Percentiles rank a stretch among this genome's conserved stretches.
phyloP scores from a whole-genome alignment of 1,140 invertebrate genomes.

The Atta cephalotes region DNA sequence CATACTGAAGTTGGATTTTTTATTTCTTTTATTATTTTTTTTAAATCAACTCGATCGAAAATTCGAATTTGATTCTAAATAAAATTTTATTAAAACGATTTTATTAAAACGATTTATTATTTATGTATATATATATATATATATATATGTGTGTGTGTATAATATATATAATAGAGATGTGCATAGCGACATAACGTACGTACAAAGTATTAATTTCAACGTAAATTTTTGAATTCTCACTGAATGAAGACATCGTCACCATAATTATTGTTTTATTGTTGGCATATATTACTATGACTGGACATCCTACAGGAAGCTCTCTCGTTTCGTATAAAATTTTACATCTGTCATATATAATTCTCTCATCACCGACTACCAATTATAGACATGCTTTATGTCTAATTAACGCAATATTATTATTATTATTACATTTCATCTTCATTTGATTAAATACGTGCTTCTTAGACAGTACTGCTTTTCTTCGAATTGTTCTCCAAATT shows the following conservation, averaged over 20 bases:
- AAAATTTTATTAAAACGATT: too few species aligned
- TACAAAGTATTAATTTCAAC: conserved; percentile 56
- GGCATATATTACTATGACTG: conserved; percentile 70
- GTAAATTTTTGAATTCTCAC: conserved; percentile 22
- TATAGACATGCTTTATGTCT: not conserved
- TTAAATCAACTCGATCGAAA: not conserved
- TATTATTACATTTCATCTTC: conserved; percentile 13
- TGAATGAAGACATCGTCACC: conserved; percentile 9
- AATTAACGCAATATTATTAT: conserved; percentile 12
- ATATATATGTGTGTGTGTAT: too few species aligned
- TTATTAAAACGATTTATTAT: too few species aligned
- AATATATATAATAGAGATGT: conserved; percentile 13
- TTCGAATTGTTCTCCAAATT: not conserved
- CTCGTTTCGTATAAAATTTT: conserved; percentile 21
- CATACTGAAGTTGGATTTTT: too few species aligned
- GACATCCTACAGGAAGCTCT: conserved; percentile 15
- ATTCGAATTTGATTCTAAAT: too few species aligned
- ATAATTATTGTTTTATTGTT: conserved; percentile 42
- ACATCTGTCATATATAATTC: not conserved
- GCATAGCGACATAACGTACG: conserved; percentile 51
- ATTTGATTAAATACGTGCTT: conserved; percentile 30
- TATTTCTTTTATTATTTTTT: too few species aligned
- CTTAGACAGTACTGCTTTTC: not conserved
- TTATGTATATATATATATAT: too few species aligned
- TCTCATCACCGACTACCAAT: not conserved